A percentile compares a stretch with the other conserved stretches of the same genome.
Evolutionary conservation across 1,140 invertebrate species (phyloP).

Genomic region (Atopsyche davidsoni): DNA sequence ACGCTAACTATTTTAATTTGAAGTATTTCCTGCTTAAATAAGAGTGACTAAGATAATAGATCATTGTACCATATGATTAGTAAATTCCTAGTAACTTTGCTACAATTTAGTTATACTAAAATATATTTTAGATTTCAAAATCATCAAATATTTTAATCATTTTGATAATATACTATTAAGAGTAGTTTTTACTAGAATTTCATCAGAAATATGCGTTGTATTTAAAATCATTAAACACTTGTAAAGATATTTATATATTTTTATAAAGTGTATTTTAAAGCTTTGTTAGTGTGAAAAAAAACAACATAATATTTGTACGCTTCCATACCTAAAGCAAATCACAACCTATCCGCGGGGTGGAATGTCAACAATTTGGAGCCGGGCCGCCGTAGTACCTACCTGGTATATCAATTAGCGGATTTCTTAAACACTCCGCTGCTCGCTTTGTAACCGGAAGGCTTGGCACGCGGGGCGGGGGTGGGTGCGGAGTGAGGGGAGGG

Average conservation of each 20-base stretch:
- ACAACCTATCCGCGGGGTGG: not conserved
- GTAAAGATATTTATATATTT: conserved; percentile 1
- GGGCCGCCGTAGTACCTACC: not conserved
- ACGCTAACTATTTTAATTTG: no score
- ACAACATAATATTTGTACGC: not conserved
- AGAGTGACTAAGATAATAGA: no score
- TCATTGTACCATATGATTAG: no score
- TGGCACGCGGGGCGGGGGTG: conserved; percentile 5
- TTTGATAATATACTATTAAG: no score
- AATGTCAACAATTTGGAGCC: not conserved
- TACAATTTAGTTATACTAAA: no score
- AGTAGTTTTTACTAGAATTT: no score
- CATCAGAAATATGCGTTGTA: no score
- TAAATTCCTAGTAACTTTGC: no score
- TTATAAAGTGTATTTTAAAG: not conserved
- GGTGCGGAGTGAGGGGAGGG: not conserved
- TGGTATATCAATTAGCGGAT: not conserved
- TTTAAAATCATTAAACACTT: no score
- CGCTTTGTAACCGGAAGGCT: conserved; percentile 15
- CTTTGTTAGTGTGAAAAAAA: not conserved
- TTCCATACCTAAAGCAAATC: not conserved
- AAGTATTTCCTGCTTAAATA: no score
- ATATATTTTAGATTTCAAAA: no score
- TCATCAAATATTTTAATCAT: no score
- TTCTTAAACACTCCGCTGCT: conserved; percentile 3